phyloP scores from a whole-genome alignment of 1,140 invertebrate genomes.

The Samia ricini region DNA sequence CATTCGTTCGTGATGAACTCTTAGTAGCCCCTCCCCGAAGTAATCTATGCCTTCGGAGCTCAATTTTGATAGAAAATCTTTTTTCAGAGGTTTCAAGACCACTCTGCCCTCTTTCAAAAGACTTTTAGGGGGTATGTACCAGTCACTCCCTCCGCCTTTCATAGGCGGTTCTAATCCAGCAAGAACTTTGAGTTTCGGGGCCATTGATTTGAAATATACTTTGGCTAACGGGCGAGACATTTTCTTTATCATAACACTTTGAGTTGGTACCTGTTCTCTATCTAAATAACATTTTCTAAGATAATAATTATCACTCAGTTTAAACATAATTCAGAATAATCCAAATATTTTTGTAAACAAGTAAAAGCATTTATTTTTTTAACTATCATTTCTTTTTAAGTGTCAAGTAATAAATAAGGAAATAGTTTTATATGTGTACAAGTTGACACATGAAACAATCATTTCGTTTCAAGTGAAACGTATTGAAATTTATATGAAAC shows the following conservation, averaged over 20 bases:
- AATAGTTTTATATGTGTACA: too few species aligned
- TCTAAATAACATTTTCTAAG: conserved; percentile 54
- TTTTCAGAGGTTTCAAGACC: conserved; percentile 50
- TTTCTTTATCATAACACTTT: conserved; percentile 51
- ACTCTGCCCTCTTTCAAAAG: conserved; percentile 43
- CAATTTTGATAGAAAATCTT: conserved; percentile 42
- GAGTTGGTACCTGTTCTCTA: conserved; percentile 56
- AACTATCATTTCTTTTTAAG: neutral
- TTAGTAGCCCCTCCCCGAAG: conserved; percentile 38
- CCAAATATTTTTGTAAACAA: neutral
- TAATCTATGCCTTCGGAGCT: conserved; percentile 44
- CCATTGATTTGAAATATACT: conserved; percentile 65
- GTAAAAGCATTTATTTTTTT: neutral
- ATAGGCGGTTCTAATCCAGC: conserved; percentile 57
- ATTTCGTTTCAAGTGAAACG: too few species aligned
- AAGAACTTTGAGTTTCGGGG: conserved; percentile 47
- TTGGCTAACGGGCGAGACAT: conserved; percentile 52
- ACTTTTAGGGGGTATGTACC: conserved; percentile 53
- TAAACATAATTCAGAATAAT: conserved; percentile 35
- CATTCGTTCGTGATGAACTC: conserved; percentile 38
- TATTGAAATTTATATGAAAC: too few species aligned
- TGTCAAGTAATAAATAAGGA: neutral
- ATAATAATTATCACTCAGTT: conserved; percentile 54
- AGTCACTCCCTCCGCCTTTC: conserved; percentile 58
- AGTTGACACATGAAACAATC: too few species aligned